Evolutionary conservation across 1,140 invertebrate genomes (phyloP), one percentile per base, ranked within the genome.

Genomic region (Nylanderia fulva): DNA sequence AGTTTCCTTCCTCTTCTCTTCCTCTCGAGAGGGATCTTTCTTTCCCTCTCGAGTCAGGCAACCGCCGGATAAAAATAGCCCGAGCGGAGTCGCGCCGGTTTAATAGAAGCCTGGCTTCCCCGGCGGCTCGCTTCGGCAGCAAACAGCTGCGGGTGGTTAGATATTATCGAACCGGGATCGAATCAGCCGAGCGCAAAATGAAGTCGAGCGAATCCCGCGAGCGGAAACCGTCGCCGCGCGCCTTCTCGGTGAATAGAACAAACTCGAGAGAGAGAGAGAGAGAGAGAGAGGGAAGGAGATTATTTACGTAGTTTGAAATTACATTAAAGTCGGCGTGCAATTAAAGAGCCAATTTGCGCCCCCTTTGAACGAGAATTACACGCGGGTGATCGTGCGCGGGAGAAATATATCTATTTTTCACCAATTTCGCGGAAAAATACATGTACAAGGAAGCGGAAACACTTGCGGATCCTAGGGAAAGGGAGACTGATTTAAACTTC

Each of bases 131-230:
- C 27, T n/a, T 18, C 42, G 29, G 36, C 36, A n/a, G 77, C 52
- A n/a, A 58, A 82, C 66, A 82, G 66, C 77, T 82, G 66, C 66
- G 77, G 77, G 52, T 82, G 77, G 52, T 82, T 58, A 68, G 52
- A 82, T 82, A 79, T 79, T 82, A 82, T 39, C 66, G n/a, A 82
- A 82, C 77, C n/a, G 64, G 77, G 77, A 80, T 72, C 42, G 66
- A 82, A 58, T 58, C 58, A 58, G 36, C 36, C 77, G 45, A 61
- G 66, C 48, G 52, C 61, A 66, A 68, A 77, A 80, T 66, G 76
- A 80, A 83, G 69, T 86, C 83, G 74, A 85, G 80, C 83, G 74
- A 83, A 83, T 61, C 85, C 84, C 71, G 72, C 85, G 68, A 76
- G 87, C 86, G 86, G 80, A 24, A 58, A 13, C n/a, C 39, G 21